Evolutionary conservation across 2,113 vertebrate species (phyloP).

Genomic region (Petrocephalus zakoni): DNA sequence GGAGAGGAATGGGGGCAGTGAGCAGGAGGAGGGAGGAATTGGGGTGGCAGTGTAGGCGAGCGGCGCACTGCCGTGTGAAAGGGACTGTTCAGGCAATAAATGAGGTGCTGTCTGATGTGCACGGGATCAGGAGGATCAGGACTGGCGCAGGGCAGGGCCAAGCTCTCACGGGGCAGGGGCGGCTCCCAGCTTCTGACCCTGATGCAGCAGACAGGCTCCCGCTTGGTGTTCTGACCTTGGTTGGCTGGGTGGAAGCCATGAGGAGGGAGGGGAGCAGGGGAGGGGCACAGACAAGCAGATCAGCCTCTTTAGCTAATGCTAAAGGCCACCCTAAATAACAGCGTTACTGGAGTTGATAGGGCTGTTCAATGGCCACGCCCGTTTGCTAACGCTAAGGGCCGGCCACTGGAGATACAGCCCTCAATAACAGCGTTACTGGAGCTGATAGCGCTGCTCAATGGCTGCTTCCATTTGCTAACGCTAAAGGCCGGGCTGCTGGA

Average conservation of each 20-base stretch:
- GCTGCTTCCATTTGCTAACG: no score
- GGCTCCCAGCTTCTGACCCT: background rate
- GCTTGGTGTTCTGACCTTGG: background rate
- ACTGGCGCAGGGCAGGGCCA: background rate
- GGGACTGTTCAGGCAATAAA: background rate
- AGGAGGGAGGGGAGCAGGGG: background rate
- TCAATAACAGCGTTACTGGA: no score
- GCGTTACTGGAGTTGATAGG: no score
- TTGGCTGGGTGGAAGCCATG: background rate
- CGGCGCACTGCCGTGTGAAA: background rate
- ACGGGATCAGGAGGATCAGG: background rate
- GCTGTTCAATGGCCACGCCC: no score
- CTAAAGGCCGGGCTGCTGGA: background rate
- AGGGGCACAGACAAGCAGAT: background rate
- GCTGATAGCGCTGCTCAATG: background rate
- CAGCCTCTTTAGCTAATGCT: background rate
- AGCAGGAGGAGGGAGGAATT: slow-evolving; percentile 1
- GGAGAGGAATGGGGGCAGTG: background rate
- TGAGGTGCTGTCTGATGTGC: background rate
- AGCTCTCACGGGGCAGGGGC: background rate
- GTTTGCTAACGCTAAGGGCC: background rate
- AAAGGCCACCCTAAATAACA: no score
- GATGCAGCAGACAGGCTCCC: background rate
- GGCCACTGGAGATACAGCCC: no score
- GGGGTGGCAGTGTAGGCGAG: background rate